A percentile compares a stretch with the other conserved stretches of the same genome.
phyloP scores from a whole-genome alignment of 2,113 vertebrate genomes.

The Azemiops feae region DNA sequence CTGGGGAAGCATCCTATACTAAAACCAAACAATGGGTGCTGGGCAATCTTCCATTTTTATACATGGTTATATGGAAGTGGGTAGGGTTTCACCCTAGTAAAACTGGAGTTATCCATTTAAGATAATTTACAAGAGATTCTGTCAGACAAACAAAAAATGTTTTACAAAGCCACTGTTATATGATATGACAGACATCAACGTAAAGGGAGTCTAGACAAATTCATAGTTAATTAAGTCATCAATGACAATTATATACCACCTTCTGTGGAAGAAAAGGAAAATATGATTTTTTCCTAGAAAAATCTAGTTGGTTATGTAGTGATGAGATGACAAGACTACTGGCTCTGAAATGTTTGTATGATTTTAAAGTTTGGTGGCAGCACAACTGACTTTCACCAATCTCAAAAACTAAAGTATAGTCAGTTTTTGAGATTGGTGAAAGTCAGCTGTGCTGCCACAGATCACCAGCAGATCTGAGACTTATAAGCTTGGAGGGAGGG shows the following conservation, averaged over 20 bases:
- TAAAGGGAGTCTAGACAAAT: not conserved
- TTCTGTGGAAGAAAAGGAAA: not conserved
- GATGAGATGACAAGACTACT: not conserved
- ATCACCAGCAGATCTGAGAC: not conserved
- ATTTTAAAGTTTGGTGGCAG: not conserved
- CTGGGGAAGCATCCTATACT: not conserved
- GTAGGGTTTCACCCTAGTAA: not conserved
- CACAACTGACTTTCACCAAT: not conserved
- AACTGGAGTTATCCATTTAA: not conserved
- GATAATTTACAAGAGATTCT: not conserved
- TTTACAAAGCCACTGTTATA: not conserved
- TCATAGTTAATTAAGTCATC: not conserved
- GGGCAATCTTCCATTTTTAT: not conserved
- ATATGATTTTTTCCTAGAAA: not conserved
- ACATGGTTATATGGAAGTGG: not conserved
- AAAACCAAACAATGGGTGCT: not conserved
- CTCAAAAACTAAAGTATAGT: not conserved
- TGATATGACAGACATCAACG: not conserved
- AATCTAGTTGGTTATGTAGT: not conserved
- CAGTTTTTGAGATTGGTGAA: not conserved
- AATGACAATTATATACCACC: not conserved
- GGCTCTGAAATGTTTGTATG: not conserved
- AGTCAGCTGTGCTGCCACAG: not conserved
- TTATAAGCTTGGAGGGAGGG: not conserved
- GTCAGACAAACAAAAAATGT: not conserved